Percentiles rank a stretch among this genome's conserved stretches.
These are phyloP conservation scores for Machimus rusticus DNA, from an alignment of 2,888 invertebrate species.

Conservation along the genomic window DNA sequence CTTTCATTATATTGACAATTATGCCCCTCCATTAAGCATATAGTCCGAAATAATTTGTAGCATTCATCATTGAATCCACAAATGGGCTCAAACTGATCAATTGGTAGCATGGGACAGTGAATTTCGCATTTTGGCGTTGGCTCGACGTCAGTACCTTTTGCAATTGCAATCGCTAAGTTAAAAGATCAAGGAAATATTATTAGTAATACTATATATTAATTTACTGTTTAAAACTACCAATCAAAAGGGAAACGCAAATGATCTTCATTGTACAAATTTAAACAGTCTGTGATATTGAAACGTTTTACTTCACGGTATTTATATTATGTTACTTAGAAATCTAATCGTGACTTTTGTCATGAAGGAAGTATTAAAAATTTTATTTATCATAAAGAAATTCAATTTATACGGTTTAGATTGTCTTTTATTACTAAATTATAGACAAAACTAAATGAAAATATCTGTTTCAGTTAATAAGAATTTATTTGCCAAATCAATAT, in stretches of 20 bases:
- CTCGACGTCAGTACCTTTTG: not conserved
- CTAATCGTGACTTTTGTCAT: not conserved
- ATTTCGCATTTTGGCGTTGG: not conserved
- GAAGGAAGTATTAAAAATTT: too few relatives aligned
- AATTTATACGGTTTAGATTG: too few relatives aligned
- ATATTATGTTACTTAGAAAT: not conserved
- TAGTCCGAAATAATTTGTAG: not conserved
- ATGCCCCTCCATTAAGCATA: not conserved
- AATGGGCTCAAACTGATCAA: not conserved
- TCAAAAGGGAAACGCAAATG: not conserved
- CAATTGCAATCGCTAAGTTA: not conserved
- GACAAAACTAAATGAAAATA: too few relatives aligned
- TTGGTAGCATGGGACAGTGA: not conserved
- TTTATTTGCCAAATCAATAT: too few relatives aligned
- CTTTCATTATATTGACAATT: not conserved
- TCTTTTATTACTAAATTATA: too few relatives aligned
- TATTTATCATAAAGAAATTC: too few relatives aligned
- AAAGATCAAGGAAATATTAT: not conserved
- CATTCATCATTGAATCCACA: not conserved
- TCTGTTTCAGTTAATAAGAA: too few relatives aligned
- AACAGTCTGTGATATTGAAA: not conserved
- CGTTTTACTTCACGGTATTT: not conserved
- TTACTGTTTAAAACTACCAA: not conserved
- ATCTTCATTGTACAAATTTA: not conserved
- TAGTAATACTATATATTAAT: not conserved